Evolutionary conservation across 2,113 vertebrate genomes (phyloP), one percentile per base, ranked within the genome.

Genomic region (Prunella fulvescens): DNA sequence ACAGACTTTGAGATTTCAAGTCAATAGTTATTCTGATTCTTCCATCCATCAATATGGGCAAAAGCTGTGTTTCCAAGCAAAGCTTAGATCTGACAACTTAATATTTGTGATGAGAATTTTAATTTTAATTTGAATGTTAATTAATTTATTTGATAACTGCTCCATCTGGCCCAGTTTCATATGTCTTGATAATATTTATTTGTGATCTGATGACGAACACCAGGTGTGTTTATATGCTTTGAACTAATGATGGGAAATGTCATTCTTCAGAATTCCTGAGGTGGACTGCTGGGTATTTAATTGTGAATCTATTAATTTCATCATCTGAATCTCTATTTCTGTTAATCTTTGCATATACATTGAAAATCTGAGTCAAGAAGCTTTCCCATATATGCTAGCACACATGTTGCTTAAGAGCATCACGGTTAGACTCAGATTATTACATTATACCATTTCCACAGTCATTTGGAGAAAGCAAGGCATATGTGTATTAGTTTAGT

Each of bases 41-140:
- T 85, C 69, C 42, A 88, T 70, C n/a, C 44, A 73, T 81, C 71
- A 93, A 48, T 72, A 80, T 40, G 23, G 44, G 61, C 37, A 94
- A 92, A 82, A 47, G 62, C 44, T 71, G 19, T 65, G 67, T 76
- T 90, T 82, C 66, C 39, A 83, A 90, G 77, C 87, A 84, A 90
- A 86, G 39, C 69, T 87, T 73, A 84, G 60, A 65, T 93, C 77
- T 88, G 71, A 65, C 53, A 90, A 78, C 66, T 92, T 78, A 78
- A 56, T 92, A 90, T 86, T 81, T 92, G 11, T 82, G 62, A 90
- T 56, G 62, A 83, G 78, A 94, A 83, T 73, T 73, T 17, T 67
- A 91, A 91, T 94, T 90, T 90, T 82, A 90, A 95, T 89, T 91
- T 72, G 40, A 95, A 90, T 88, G 33, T 57, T 91, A 87, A 95